Evolutionary conservation across 64 coral and sea anemone species (phyloP).

Genomic region (Actinia tenebrosa): DNA sequence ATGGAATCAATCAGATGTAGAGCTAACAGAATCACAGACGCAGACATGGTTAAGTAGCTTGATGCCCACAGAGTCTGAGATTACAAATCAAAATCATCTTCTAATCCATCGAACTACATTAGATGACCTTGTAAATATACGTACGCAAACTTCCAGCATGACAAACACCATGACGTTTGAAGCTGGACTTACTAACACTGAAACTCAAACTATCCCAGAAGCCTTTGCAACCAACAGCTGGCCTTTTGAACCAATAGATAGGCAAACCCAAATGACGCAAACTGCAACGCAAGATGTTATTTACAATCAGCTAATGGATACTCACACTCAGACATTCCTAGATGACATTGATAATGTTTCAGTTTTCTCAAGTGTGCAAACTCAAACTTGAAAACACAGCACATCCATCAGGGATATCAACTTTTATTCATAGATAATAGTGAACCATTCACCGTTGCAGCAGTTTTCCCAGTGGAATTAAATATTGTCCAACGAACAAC

Average conservation of each 20-base stretch:
- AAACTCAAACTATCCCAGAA: conserved; percentile 81
- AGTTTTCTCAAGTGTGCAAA: conserved; percentile 46
- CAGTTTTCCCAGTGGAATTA: too few relatives aligned
- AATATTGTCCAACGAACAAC: too few relatives aligned
- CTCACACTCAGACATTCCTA: conserved; percentile 48
- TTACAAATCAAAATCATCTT: neutral
- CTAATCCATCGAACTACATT: conserved; percentile 16
- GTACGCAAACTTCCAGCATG: conserved; percentile 68
- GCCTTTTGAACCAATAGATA: conserved; percentile 49
- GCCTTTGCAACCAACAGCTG: conserved; percentile 44
- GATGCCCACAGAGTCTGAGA: neutral
- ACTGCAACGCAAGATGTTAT: conserved; percentile 2
- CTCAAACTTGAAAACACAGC: conserved; percentile 6
- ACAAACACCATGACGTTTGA: conserved; percentile 52
- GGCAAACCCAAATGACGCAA: conserved; percentile 57
- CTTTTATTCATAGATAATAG: too few relatives aligned
- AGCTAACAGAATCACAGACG: conserved; percentile 78
- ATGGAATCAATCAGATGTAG: conserved; percentile 52
- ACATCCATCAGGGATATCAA: too few relatives aligned
- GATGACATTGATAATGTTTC: conserved; percentile 13
- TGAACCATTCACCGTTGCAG: too few relatives aligned
- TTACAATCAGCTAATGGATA: conserved; percentile 19
- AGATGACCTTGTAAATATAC: conserved; percentile 82
- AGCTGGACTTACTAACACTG: conserved; percentile 51
- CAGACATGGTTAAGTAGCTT: conserved; percentile 74